Evolutionary conservation across 2,113 vertebrate species (phyloP), one percentile per base, ranked within the genome.

Genomic region (Capreolus pygargus): DNA sequence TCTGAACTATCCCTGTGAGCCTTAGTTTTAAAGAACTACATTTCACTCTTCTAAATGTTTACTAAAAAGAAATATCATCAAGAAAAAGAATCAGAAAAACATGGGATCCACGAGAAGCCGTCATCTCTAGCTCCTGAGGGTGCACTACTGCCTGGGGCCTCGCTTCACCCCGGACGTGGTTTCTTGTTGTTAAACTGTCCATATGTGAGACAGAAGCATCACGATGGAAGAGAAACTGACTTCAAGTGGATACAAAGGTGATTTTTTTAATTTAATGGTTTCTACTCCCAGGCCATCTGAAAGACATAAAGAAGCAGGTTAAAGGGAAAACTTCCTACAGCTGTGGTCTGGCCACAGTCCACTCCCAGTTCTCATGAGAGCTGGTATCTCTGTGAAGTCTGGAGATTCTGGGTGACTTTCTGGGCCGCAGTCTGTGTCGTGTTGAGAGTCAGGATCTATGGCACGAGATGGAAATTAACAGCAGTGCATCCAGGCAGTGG

Each of bases 1-100:
- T 67, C 89, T 39, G 4, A 76, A 86, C 9, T 12, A 33, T 23
- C 17, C 16, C n/a, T 33, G 7, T 33, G 21, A 19, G 28, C 8
- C 58, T 91, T 79, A 54, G 70, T 33, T 14, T 91, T 36, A 52
- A 91, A 91, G 54, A 91, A 28, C 36, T 25, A 64, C 12, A 21
- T 50, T 91, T 92, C 81, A 39, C n/a, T 87, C 90, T 89, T 84
- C 83, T 45, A 83, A 92, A 84, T 87, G 64, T 94, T 97, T 84
- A 67, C 36, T 94, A 52, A 84, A 92, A 93, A 86, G 67, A 96
- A 86, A 21, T 67, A 50, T 45, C 85, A 52, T 79, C 27, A 25
- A 67, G 67, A 33, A 82, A 58, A 28, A 21, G 17, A 91, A 33
- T 45, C 27, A 17, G 45, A 67, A 57, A 2, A 50, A 43, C 30